Percentiles rank a stretch among this genome's conserved stretches.
Evolutionary conservation across 2,113 vertebrate species (phyloP).

Genomic region (Ammodytes dubius): DNA sequence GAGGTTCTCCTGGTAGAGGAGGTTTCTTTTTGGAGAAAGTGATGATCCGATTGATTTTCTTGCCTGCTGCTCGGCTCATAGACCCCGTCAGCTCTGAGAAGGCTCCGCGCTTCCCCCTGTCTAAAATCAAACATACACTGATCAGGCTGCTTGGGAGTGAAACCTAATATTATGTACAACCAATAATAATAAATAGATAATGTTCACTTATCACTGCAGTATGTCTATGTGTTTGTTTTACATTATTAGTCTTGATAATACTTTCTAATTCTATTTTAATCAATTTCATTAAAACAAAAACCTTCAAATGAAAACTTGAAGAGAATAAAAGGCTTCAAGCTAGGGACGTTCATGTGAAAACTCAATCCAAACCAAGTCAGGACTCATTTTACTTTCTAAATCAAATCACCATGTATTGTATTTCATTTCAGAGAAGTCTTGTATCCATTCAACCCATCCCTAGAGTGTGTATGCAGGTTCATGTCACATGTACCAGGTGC

Average conservation of each 20-base stretch:
- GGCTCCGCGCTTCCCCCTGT: conserved; percentile 90
- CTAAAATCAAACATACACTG: conserved; percentile 74
- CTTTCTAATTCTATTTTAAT: not conserved
- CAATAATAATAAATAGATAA: not conserved
- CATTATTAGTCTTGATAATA: not conserved
- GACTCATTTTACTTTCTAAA: not conserved
- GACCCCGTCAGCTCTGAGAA: conserved; percentile 96
- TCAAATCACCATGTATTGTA: not conserved
- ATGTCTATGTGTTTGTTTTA: not conserved
- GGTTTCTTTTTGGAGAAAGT: conserved; percentile 97
- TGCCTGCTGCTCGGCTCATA: conserved; percentile 93
- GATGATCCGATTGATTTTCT: conserved; percentile 97
- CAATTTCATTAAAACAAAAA: not conserved
- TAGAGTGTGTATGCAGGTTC: conserved; percentile 11
- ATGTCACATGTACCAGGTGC: conserved; percentile 58
- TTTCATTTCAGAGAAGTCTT: conserved; percentile 7
- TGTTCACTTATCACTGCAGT: not conserved
- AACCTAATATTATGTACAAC: not conserved
- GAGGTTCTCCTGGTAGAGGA: conserved; percentile 85
- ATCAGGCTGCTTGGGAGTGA: not conserved
- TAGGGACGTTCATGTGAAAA: not conserved
- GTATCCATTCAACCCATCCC: conserved; percentile 4
- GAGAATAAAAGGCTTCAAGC: not conserved
- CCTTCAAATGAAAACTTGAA: not conserved
- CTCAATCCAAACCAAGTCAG: not conserved